phyloP scores from a whole-genome alignment of 1,140 invertebrate species.

The Nasonia longicornis region DNA sequence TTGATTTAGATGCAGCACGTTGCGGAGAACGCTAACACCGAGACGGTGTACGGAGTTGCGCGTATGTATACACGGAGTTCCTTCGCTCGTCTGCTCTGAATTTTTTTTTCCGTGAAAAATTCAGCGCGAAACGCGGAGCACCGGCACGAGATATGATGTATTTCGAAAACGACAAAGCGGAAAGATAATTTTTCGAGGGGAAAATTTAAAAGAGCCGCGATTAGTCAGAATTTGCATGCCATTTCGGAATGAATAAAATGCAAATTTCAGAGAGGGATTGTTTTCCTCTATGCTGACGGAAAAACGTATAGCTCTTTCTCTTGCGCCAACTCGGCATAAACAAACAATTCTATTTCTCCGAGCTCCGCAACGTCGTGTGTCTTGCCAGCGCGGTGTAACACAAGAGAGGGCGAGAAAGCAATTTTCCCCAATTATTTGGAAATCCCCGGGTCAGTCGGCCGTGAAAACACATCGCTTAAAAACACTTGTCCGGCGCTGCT shows the following conservation, averaged over 20 bases:
- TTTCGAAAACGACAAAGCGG: neutral
- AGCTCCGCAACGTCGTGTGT: neutral
- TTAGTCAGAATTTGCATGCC: neutral
- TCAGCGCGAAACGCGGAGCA: too few species aligned
- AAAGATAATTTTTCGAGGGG: neutral
- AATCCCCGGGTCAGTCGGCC: neutral
- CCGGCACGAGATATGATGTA: too few species aligned
- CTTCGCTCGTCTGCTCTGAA: too few species aligned
- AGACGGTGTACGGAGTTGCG: neutral
- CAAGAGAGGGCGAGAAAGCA: neutral
- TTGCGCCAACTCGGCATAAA: neutral
- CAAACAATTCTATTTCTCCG: neutral
- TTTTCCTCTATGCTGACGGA: too few species aligned
- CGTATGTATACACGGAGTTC: too few species aligned
- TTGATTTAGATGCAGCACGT: constrained; percentile 37
- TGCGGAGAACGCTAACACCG: constrained; percentile 13
- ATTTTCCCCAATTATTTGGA: constrained; percentile 22
- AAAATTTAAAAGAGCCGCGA: neutral
- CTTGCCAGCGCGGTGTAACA: neutral
- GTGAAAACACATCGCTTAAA: constrained; percentile 35
- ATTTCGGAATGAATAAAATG: neutral
- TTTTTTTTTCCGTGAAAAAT: too few species aligned
- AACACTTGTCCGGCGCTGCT: constrained; percentile 22
- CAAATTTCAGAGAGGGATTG: too few species aligned
- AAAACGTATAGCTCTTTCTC: too few species aligned